Conservation (phyloP, 2,113 vertebrate genomes). For the Lontra canadensis region DNA sequence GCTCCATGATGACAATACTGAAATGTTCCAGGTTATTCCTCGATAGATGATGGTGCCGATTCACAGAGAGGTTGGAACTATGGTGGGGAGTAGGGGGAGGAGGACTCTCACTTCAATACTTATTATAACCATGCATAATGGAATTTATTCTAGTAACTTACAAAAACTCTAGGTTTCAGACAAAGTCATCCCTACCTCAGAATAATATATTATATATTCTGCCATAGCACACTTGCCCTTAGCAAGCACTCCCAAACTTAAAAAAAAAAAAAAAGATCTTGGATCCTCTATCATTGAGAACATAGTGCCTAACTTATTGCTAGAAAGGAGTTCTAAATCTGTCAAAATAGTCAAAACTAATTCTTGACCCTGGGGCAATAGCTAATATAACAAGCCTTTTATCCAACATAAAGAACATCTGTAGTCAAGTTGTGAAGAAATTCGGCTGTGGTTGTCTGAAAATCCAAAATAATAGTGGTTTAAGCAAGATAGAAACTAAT, state of each 20-base stretch:
- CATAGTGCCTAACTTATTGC: neutral
- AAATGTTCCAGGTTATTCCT: conserved; percentile 45
- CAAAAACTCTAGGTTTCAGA: neutral
- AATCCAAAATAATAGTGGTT: neutral
- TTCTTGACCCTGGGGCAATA: neutral
- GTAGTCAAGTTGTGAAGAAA: neutral
- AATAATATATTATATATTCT: neutral
- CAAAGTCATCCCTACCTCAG: neutral
- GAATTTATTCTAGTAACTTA: conserved; percentile 14
- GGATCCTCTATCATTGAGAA: neutral
- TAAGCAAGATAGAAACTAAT: neutral
- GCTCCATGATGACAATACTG: conserved; percentile 25
- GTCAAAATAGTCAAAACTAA: neutral
- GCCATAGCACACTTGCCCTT: neutral
- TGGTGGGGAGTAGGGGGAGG: neutral
- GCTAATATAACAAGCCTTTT: neutral
- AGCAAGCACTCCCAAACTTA: neutral
- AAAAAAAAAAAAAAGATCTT: neutral
- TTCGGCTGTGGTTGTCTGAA: neutral
- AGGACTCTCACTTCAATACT: neutral
- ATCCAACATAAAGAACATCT: neutral
- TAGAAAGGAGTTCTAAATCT: neutral
- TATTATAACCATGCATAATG: neutral
- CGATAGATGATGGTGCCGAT: neutral
- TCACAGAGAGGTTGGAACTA: neutral